Conservation (phyloP, 2,113 vertebrate species). For the Lanius collurio region DNA sequence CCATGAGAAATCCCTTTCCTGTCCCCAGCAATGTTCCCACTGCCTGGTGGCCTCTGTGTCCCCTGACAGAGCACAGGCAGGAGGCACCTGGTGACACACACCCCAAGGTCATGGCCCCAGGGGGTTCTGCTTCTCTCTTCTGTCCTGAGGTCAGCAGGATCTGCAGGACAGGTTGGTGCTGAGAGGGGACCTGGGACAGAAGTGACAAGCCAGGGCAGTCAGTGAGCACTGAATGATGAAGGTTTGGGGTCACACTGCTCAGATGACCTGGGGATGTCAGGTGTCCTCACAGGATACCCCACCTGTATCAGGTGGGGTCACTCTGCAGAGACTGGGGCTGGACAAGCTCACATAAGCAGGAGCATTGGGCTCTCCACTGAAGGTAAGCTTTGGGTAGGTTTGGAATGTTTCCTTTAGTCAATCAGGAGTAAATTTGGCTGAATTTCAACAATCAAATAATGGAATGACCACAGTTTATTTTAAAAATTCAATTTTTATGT, state of each 20-base stretch:
- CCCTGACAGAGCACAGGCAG: background rate
- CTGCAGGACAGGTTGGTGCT: background rate
- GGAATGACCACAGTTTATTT: background rate
- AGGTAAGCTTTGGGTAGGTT: background rate
- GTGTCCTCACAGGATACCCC: background rate
- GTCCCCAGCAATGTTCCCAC: background rate
- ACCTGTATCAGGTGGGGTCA: background rate
- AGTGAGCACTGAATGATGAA: background rate
- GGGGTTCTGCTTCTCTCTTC: background rate
- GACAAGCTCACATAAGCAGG: background rate
- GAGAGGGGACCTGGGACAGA: background rate
- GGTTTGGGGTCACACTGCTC: background rate
- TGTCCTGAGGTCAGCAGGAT: background rate
- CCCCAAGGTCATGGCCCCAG: fast-evolving
- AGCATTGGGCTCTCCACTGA: fast-evolving
- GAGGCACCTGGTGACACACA: background rate
- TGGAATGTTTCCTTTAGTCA: background rate
- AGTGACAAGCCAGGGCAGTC: background rate
- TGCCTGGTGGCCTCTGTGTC: background rate
- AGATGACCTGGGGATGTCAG: background rate
- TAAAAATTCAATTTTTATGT: background rate
- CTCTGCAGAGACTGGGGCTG: background rate
- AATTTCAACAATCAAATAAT: background rate
- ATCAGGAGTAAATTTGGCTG: background rate
- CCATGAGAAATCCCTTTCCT: background rate